These are phyloP conservation scores for Thereva nobilitata DNA, from an alignment of 2,888 invertebrate genomes.

Conservation along the genomic window DNA sequence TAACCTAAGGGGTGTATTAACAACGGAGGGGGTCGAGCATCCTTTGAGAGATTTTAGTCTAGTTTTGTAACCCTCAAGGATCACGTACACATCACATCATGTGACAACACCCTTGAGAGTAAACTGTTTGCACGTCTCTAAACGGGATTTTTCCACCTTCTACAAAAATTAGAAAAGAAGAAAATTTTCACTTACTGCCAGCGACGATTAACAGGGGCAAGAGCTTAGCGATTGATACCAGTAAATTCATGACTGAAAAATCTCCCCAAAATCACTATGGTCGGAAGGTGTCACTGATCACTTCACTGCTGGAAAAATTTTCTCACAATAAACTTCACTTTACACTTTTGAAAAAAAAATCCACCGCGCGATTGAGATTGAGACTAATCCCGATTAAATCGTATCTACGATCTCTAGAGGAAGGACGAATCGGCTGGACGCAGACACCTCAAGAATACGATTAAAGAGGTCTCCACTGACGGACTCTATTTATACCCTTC, in stretches of 20 bases:
- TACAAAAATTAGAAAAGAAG: background rate
- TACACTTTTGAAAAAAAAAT: too few relatives aligned
- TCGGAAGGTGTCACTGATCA: slow-evolving; percentile 18
- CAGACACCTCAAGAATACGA: slow-evolving; percentile 24
- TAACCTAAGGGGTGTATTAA: slow-evolving; percentile 21
- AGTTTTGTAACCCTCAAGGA: background rate
- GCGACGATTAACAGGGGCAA: slow-evolving; percentile 38
- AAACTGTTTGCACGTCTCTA: background rate
- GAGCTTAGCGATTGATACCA: slow-evolving; percentile 33
- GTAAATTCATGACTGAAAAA: slow-evolving; percentile 39
- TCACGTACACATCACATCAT: slow-evolving; percentile 13
- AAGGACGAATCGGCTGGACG: too few relatives aligned
- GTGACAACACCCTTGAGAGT: background rate
- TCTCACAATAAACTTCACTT: too few relatives aligned
- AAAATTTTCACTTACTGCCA: slow-evolving; percentile 33
- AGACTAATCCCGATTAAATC: too few relatives aligned
- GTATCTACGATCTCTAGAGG: too few relatives aligned
- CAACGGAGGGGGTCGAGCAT: background rate
- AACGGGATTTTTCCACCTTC: too few relatives aligned
- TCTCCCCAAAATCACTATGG: too few relatives aligned
- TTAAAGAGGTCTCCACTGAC: slow-evolving; percentile 20
- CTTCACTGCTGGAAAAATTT: too few relatives aligned
- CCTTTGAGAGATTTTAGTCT: too few relatives aligned
- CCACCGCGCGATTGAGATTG: background rate
- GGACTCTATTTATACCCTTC: slow-evolving; percentile 25